phyloP scores from a whole-genome alignment of 2,113 vertebrate genomes.

The Trochalopteron elliotii region DNA sequence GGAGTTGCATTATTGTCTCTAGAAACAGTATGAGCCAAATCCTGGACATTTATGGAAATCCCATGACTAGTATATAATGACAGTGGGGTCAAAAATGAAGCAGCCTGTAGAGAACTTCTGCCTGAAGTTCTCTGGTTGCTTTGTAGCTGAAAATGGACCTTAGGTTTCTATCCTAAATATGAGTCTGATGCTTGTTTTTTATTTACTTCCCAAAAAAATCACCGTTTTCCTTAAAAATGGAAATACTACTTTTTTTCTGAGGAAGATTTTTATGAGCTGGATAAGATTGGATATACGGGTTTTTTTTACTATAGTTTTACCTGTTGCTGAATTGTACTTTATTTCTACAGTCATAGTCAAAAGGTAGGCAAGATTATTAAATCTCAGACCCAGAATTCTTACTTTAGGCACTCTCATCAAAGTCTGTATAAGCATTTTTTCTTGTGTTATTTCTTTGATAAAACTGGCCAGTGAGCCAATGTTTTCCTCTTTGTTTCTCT shows the following conservation, averaged over 20 bases:
- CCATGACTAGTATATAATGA: background rate
- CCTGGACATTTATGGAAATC: background rate
- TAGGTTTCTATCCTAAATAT: background rate
- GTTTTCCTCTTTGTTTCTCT: background rate
- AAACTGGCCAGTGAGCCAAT: background rate
- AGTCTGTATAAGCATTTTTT: background rate
- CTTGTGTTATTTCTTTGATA: constrained; percentile 1
- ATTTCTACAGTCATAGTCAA: background rate
- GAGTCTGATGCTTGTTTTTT: background rate
- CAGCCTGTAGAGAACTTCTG: background rate
- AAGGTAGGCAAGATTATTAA: background rate
- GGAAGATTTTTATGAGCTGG: background rate
- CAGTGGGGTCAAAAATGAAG: background rate
- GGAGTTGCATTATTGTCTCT: background rate
- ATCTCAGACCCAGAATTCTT: background rate
- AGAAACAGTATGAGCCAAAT: background rate
- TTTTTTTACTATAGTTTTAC: background rate
- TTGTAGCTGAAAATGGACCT: background rate
- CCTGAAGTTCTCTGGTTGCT: background rate
- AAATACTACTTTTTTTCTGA: background rate
- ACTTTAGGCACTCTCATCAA: background rate
- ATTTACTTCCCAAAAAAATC: background rate
- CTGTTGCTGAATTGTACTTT: background rate
- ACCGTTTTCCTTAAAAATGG: background rate
- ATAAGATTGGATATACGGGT: background rate